Evolutionary conservation across 2,888 invertebrate species (phyloP), one percentile per base, ranked within the genome.

Genomic region (Torymus auratus): DNA sequence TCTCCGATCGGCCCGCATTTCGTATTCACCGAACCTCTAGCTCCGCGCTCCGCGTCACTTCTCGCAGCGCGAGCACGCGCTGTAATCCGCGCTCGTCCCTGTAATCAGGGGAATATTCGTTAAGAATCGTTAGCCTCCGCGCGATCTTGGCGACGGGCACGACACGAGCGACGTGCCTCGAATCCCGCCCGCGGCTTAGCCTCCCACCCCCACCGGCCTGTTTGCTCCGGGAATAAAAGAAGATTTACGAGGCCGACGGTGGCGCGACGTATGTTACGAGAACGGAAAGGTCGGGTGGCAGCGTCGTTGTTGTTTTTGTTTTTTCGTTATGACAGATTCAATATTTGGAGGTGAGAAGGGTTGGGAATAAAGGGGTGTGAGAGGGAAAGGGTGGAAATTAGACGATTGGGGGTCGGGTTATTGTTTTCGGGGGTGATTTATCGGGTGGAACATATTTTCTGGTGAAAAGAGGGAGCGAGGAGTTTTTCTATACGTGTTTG

Each of bases 71-170:
- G 7, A 2, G 7, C 28, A 7, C 60, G 53, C 52, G 14, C 53
- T 41, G 65, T 56, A 28, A 61, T 75, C 52, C 58, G 11, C 14
- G 55, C 28, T 61, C 28, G 41, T 41, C 64, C 68, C 52, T 71
- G 76, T 80, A 80, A 80, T 80, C 72, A 72, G 58, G 71, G 15
- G 61, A 65, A 68, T 76, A 61, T 80, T 80, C 76, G 69, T 71
- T 70, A 68, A 65, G 72, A 80, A 76, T 76, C 72, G 70, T 80
- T 71, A 80, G 61, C 23, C 60, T 3, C n/a, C n/a, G 4, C 58
- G 55, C 23, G 15, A 52, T 50, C 28, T 56, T 23, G 60, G 14
- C 13, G 23, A 15, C 17, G 13, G 12, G 15, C 52, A 17, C 62
- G 41, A 23, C 52, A 53, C 41, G 7, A 41, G 41, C 41, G 68